phyloP scores from a whole-genome alignment of 1,140 invertebrate genomes.

The Panagrolaimus sp. region DNA sequence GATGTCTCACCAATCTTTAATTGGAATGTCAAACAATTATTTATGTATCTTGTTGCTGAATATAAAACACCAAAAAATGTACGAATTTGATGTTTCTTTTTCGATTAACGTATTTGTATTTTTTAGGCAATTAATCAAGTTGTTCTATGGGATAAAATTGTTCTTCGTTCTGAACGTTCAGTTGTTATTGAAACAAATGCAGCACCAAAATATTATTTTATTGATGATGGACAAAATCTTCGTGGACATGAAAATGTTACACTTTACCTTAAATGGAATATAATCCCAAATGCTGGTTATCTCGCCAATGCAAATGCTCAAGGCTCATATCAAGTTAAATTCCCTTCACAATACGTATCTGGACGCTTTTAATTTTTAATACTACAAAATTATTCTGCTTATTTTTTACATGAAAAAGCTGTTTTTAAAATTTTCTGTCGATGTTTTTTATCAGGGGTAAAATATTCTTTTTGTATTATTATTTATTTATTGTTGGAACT shows the following conservation, averaged over 20 bases:
- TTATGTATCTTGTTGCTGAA: slow-evolving; percentile 91
- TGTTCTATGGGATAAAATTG: slow-evolving; percentile 98
- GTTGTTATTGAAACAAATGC: slow-evolving; percentile 83
- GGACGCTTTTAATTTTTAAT: slow-evolving; percentile 4
- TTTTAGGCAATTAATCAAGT: slow-evolving; percentile 68
- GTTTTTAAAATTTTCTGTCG: too few relatives aligned
- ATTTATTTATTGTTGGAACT: too few relatives aligned
- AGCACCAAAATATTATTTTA: slow-evolving; percentile 98
- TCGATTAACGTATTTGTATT: slow-evolving; percentile 9
- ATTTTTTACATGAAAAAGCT: too few relatives aligned
- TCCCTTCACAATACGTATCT: slow-evolving; percentile 32
- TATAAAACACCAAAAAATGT: slow-evolving; percentile 83
- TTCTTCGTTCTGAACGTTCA: slow-evolving; percentile 83
- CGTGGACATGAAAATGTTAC: slow-evolving; percentile 50
- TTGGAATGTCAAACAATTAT: slow-evolving; percentile 99
- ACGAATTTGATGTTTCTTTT: slow-evolving; percentile 66
- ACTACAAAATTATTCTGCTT: too few relatives aligned
- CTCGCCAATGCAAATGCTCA: slow-evolving; percentile 38
- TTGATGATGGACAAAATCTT: slow-evolving; percentile 95
- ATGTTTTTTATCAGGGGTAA: too few relatives aligned
- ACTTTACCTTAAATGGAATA: slow-evolving; percentile 75
- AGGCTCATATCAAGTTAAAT: slow-evolving; percentile 40
- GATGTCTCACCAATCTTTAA: slow-evolving; percentile 85
- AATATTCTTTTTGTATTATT: too few relatives aligned
- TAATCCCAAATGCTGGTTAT: slow-evolving; percentile 90